These are phyloP conservation scores for Indicator maculatus DNA, from an alignment of 2,113 vertebrate species.

Conservation along the genomic window DNA sequence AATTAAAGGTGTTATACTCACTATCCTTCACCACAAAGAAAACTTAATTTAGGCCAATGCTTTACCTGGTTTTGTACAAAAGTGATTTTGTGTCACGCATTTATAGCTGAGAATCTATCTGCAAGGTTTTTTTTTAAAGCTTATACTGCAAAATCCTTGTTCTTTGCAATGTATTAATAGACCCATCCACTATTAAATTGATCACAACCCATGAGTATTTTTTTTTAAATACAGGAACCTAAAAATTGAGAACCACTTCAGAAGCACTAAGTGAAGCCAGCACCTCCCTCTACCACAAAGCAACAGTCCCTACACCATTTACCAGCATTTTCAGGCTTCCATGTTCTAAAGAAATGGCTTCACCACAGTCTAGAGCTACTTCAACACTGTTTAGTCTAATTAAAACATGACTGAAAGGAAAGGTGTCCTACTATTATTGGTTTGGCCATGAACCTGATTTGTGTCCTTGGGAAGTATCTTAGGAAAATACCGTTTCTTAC, in stretches of 20 bases:
- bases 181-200: background rate
- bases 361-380: background rate
- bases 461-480: constrained; percentile 45
- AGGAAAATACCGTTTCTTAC: background rate
- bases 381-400: constrained; percentile 36
- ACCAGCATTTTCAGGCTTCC: background rate
- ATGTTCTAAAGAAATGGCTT: background rate
- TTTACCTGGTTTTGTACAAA: background rate
- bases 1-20: background rate
- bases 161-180: background rate
- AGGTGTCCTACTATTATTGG: constrained; percentile 37
- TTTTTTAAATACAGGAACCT: background rate
- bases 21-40: background rate
- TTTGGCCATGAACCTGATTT: constrained; percentile 48
- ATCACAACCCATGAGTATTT: background rate
- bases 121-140: background rate
- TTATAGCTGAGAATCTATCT: background rate
- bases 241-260: background rate
- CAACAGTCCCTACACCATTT: background rate
- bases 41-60: background rate
- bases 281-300: background rate
- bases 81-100: background rate
- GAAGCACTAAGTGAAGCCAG: background rate
- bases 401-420: background rate
- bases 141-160: background rate